A percentile compares a stretch with the other conserved stretches of the same genome.
Conservation (phyloP, 92 coral and sea anemone genomes). For the Porites lobata region DNA sequence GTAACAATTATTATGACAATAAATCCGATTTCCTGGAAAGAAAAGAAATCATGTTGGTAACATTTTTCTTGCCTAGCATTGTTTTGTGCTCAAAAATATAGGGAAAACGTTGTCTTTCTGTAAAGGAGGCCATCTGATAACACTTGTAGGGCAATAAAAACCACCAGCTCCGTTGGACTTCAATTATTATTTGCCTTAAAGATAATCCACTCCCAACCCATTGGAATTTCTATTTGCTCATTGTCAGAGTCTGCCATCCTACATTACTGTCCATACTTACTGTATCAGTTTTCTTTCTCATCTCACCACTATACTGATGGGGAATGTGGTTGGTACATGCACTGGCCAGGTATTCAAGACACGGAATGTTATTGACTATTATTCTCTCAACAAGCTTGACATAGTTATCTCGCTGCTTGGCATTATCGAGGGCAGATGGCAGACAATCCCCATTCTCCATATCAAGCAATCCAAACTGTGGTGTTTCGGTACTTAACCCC, state of each 20-base stretch:
- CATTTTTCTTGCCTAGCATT: not conserved
- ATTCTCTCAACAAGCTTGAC: constrained; percentile 68
- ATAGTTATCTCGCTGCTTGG: constrained; percentile 68
- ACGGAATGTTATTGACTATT: constrained; percentile 41
- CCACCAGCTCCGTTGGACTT: too few relatives aligned
- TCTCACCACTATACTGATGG: constrained; percentile 67
- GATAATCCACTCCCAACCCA: not conserved
- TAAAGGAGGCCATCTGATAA: too few relatives aligned
- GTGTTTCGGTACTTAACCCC: constrained; percentile 47
- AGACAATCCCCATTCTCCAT: constrained; percentile 72
- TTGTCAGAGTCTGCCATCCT: not conserved
- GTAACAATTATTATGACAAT: not conserved
- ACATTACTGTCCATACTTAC: constrained; percentile 47
- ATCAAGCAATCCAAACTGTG: constrained; percentile 45
- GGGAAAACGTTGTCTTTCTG: not conserved
- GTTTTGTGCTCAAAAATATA: not conserved
- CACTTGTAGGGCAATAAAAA: too few relatives aligned
- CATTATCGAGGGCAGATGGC: constrained; percentile 42
- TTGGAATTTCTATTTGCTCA: not conserved
- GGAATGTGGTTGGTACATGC: constrained; percentile 27
- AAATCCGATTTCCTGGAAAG: not conserved
- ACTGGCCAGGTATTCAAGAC: constrained; percentile 26
- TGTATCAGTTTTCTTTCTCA: constrained; percentile 57
- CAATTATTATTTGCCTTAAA: too few relatives aligned
- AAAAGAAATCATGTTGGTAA: not conserved